Evolutionary conservation across 2,888 invertebrate genomes (phyloP).

Genomic region (Adineta ricciae): DNA sequence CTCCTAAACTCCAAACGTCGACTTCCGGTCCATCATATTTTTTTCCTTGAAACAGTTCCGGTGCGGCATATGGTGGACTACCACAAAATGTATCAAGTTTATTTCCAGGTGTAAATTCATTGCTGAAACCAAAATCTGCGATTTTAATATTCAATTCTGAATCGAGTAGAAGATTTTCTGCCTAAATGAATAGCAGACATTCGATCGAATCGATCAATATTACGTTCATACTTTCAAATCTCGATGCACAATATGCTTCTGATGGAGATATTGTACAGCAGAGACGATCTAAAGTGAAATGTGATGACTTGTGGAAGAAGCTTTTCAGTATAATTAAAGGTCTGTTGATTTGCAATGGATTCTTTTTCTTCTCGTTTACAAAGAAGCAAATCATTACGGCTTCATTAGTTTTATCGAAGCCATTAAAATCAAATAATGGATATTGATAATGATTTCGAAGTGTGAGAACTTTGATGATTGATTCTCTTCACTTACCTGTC

Average conservation of each 20-base stretch:
- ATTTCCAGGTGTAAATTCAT: conserved; percentile 95
- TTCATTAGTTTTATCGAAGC: neutral
- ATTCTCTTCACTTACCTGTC: conserved; percentile 38
- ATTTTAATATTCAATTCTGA: conserved; percentile 99
- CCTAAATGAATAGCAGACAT: neutral
- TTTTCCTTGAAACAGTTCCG: conserved; percentile 97
- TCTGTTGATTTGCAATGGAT: neutral
- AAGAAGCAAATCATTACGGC: neutral
- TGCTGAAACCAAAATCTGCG: conserved; percentile 97
- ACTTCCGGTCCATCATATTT: conserved; percentile 96
- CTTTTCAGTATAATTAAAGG: neutral
- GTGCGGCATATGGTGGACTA: conserved; percentile 97
- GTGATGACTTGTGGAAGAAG: no score
- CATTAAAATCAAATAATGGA: neutral
- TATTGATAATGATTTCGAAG: neutral
- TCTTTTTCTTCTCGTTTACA: no score
- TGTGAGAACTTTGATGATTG: neutral
- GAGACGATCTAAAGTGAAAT: conserved; percentile 68
- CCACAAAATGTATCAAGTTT: conserved; percentile 99
- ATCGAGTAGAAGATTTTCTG: conserved; percentile 95
- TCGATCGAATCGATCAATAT: no score
- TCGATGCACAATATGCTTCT: conserved; percentile 96
- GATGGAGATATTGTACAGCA: conserved; percentile 99
- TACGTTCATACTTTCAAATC: conserved; percentile 56
- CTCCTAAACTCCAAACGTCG: conserved; percentile 55